Evolutionary conservation across 1,140 invertebrate genomes (phyloP).

Genomic region (Akabosia matsudoensis): DNA sequence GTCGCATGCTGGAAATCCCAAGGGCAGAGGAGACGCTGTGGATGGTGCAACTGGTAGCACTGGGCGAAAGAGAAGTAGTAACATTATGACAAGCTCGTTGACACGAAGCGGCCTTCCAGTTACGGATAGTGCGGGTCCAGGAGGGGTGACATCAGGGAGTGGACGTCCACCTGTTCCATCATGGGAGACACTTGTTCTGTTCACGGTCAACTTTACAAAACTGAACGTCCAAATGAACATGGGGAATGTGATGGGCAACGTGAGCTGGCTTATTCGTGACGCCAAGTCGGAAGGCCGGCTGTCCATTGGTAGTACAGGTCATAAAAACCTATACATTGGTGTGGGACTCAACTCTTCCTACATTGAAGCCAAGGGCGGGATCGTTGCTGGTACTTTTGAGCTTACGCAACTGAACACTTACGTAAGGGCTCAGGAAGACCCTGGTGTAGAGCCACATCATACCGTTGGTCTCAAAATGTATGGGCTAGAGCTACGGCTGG

Average conservation of each 20-base stretch:
- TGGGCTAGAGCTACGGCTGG: constrained; percentile 80
- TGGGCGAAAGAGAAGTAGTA: constrained; percentile 9
- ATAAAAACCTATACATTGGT: constrained; percentile 87
- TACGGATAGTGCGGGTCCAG: constrained; percentile 21
- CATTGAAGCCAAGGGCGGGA: constrained; percentile 90
- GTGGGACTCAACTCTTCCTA: constrained; percentile 83
- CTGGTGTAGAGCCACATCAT: constrained; percentile 83
- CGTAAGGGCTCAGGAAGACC: constrained; percentile 85
- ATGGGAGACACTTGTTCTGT: constrained; percentile 93
- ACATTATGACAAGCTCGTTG: neutral
- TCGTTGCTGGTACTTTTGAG: constrained; percentile 90
- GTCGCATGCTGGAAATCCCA: neutral
- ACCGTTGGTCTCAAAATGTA: constrained; percentile 76
- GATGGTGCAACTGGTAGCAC: neutral
- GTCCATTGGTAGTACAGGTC: constrained; percentile 88
- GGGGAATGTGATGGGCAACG: constrained; percentile 98
- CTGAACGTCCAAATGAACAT: constrained; percentile 98
- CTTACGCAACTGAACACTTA: constrained; percentile 79
- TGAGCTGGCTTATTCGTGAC: constrained; percentile 84
- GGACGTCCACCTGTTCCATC: constrained; percentile 42
- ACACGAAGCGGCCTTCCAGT: neutral
- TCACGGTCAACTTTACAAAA: constrained; percentile 91
- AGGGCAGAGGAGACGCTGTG: neutral
- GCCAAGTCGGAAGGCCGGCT: constrained; percentile 84
- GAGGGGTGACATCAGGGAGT: neutral